phyloP scores from a whole-genome alignment of 1,140 invertebrate species.

The Lithobius niger region DNA sequence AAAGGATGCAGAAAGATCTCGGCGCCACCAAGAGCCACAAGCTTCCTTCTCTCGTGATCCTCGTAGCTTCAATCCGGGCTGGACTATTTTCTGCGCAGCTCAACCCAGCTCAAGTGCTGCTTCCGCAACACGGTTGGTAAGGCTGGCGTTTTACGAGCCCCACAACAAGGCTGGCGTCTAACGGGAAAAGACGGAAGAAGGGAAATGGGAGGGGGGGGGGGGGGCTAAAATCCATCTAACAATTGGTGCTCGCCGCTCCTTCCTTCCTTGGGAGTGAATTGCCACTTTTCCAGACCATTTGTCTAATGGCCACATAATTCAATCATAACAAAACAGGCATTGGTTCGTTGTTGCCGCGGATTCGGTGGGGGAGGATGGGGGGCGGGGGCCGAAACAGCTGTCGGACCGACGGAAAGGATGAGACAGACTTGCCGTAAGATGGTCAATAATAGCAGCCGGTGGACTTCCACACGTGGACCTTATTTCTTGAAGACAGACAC shows the following conservation, averaged over 20 bases:
- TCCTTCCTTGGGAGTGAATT: neutral
- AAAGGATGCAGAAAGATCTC: too few relatives aligned
- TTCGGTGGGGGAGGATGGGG: neutral
- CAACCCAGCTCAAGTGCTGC: neutral
- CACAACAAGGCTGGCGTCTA: neutral
- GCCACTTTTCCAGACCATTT: conserved; percentile 1
- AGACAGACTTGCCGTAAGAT: neutral
- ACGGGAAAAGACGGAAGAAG: neutral
- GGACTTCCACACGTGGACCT: neutral
- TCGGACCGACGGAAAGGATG: neutral
- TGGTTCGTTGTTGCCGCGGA: neutral
- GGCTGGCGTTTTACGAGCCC: neutral
- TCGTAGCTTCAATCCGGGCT: too few relatives aligned
- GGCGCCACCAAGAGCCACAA: too few relatives aligned
- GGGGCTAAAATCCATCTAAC: neutral
- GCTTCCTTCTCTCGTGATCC: too few relatives aligned
- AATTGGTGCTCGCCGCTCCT: neutral
- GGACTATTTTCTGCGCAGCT: too few relatives aligned
- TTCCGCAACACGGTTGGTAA: neutral
- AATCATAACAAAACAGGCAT: neutral
- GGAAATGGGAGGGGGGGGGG: neutral
- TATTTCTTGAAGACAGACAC: neutral
- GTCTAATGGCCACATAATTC: neutral
- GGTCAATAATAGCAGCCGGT: neutral
- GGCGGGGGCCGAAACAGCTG: neutral